Percentiles rank a stretch among this genome's conserved stretches.
Evolutionary conservation across 1,140 invertebrate genomes (phyloP).

Genomic region (Saccostrea glomerata): DNA sequence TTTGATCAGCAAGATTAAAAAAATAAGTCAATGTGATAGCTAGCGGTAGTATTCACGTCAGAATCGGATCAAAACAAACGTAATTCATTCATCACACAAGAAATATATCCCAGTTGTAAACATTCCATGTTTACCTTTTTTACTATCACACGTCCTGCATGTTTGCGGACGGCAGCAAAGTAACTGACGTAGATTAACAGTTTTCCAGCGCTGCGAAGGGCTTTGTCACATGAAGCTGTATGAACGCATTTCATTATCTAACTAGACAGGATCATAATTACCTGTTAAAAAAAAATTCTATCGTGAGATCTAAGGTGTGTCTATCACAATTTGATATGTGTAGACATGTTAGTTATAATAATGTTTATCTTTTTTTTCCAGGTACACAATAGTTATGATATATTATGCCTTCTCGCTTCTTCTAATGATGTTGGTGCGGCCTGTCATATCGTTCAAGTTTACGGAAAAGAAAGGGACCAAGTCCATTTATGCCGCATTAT

Average conservation of each 20-base stretch:
- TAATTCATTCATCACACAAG: too few relatives aligned
- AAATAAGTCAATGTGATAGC: too few relatives aligned
- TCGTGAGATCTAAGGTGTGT: not conserved
- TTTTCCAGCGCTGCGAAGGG: not conserved
- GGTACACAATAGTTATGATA: slow-evolving; percentile 95
- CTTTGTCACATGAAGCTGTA: not conserved
- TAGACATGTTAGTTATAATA: not conserved
- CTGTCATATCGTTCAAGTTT: slow-evolving; percentile 84
- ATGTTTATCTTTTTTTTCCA: slow-evolving; percentile 76
- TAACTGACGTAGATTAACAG: not conserved
- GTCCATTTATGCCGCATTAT: slow-evolving; percentile 94
- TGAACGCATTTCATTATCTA: not conserved
- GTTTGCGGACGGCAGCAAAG: not conserved
- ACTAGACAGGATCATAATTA: too few relatives aligned
- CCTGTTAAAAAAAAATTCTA: not conserved
- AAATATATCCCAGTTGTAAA: not conserved
- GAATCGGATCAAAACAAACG: not conserved
- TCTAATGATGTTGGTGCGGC: slow-evolving; percentile 89
- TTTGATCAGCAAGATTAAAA: too few relatives aligned
- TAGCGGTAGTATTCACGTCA: not conserved
- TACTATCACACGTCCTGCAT: not conserved
- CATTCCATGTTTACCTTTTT: not conserved
- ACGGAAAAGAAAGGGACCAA: slow-evolving; percentile 84
- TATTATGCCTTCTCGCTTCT: slow-evolving; percentile 92
- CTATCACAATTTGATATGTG: not conserved